Evolutionary conservation across 2,113 vertebrate species (phyloP), one percentile per base, ranked within the genome.

Genomic region (Porphyrio hochstetteri): DNA sequence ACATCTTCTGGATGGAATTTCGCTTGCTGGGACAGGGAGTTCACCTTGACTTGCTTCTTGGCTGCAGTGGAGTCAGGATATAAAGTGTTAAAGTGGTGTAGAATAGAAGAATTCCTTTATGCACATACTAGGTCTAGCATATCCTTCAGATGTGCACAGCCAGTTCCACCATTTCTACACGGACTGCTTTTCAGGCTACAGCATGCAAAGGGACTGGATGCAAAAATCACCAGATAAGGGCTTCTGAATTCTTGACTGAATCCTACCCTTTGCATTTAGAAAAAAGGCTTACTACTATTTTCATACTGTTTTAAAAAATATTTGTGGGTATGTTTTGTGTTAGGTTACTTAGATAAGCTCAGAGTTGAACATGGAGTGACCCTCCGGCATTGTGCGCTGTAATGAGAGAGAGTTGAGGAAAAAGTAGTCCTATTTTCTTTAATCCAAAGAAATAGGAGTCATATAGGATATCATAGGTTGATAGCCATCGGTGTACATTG

Each of bases 1-100:
- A 57, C 86, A 84, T 75, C 83, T 92, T 83, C 88, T 89, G 94
- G 88, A 15, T 84, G 83, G 90, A 84, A 95, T 91, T 88, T 86
- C 53, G 48, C n/a, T 57, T 93, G 19, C 53, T 77, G 69, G 36
- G 1, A 9, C 44, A 71, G 19, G 65, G 19, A 82, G 60, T 84
- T 86, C 88, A 80, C 61, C 86, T 65, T 86, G 42, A 71, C 88
- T 86, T 82, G 85, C 60, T 85, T 68, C 75, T 86, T 86, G 88
- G 63, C 85, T 92, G 77, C 72, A 44, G 36, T 17, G 48, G 27
- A 88, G 48, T 36, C 83, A 84, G 77, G 50, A 68, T 82, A 36
- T 76, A 42, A 69, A 82, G 64, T 44, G 63, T 68, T 57, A 19
- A 15, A 57, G 72, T 86, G 60, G 42, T 53, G 31, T 28, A 53